phyloP scores from a whole-genome alignment of 1,140 invertebrate species.

The Cardiocondyla obscurior region DNA sequence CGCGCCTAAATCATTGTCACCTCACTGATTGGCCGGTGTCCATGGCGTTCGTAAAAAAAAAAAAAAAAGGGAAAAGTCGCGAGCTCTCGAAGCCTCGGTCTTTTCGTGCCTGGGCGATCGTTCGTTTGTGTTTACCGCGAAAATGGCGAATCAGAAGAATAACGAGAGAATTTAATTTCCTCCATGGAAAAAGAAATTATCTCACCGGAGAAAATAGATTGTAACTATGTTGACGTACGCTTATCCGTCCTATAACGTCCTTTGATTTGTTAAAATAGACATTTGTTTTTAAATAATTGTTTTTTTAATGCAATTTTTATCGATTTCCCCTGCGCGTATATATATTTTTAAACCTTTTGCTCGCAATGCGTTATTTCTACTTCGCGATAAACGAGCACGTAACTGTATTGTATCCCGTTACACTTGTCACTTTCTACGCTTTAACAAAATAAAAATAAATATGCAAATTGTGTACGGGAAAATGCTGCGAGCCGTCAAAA shows the following conservation, averaged over 20 bases:
- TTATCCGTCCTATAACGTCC: too few relatives aligned
- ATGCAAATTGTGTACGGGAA: background rate
- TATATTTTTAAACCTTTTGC: background rate
- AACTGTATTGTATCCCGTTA: background rate
- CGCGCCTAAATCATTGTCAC: slow-evolving; percentile 60
- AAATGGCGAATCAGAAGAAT: slow-evolving; percentile 24
- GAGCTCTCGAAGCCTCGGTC: slow-evolving; percentile 8
- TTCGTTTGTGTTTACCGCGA: slow-evolving; percentile 23
- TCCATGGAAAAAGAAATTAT: background rate
- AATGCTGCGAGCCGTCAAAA: background rate
- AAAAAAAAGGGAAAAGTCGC: background rate
- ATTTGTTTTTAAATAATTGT: background rate
- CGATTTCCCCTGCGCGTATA: too few relatives aligned
- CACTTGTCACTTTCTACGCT: background rate
- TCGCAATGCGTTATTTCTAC: background rate
- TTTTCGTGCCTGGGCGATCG: background rate
- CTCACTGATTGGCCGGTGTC: slow-evolving; percentile 7
- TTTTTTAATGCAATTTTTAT: too few relatives aligned
- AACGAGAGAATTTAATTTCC: slow-evolving; percentile 29
- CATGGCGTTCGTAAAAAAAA: slow-evolving; percentile 44
- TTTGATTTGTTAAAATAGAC: background rate
- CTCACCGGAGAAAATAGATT: background rate
- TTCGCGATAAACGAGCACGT: background rate
- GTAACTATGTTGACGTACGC: background rate
- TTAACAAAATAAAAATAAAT: too few relatives aligned